Conservation (phyloP, 64 coral and sea anemone genomes). For the Stichodactyla helianthus region DNA sequence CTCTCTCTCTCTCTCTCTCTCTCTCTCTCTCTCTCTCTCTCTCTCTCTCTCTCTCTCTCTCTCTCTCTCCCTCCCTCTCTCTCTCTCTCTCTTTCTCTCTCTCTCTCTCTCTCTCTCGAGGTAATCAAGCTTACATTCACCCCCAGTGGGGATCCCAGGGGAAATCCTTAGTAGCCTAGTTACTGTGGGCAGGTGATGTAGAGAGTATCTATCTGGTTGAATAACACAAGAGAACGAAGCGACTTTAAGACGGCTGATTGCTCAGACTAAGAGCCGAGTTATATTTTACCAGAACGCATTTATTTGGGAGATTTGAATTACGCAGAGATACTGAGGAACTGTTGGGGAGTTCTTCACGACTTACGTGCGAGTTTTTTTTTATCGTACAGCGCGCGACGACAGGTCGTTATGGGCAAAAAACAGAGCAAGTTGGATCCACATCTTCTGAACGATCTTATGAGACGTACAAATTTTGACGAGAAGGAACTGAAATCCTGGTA, state of each 20-base stretch:
- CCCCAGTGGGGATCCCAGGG: neutral
- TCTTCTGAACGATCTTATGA: slow-evolving; percentile 73
- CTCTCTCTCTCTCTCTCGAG: too few species aligned
- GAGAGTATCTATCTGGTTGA: slow-evolving; percentile 19
- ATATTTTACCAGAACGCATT: neutral
- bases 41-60: too few species aligned
- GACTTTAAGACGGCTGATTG: slow-evolving; percentile 10
- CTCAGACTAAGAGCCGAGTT: slow-evolving; percentile 7
- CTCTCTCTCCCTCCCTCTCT: too few species aligned
- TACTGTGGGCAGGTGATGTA: neutral
- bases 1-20: too few species aligned
- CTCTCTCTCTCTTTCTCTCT: too few species aligned
- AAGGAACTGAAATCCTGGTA: slow-evolving; percentile 96
- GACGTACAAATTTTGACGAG: slow-evolving; percentile 92
- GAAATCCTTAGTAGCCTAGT: neutral
- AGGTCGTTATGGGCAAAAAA: slow-evolving; percentile 81
- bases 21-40: too few species aligned
- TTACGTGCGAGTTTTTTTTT: neutral
- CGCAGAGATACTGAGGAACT: neutral
- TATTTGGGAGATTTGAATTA: neutral
- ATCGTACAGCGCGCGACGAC: neutral
- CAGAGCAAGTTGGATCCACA: slow-evolving; percentile 95
- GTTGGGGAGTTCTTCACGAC: neutral
- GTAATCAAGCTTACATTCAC: neutral
- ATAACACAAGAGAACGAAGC: slow-evolving; percentile 15